Conservation (phyloP, 2,888 invertebrate species). For the Argyresthia goedartella region DNA sequence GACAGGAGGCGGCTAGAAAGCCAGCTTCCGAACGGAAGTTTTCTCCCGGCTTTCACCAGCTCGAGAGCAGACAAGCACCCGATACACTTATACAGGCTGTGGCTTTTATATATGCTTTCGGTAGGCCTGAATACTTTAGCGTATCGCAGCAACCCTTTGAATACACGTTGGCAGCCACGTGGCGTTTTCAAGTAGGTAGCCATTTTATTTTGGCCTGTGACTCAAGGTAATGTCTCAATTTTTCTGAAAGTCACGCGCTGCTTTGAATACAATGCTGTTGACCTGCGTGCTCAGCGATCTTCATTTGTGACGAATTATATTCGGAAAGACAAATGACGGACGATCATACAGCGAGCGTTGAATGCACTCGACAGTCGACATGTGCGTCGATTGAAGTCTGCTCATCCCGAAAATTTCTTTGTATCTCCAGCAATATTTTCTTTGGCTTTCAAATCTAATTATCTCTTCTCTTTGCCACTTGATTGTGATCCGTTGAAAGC, state of each 20-base stretch:
- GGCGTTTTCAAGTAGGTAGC: no score
- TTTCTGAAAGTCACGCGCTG: not conserved
- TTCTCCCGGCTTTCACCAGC: slow-evolving; percentile 60
- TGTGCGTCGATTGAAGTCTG: slow-evolving; percentile 14
- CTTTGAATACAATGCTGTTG: slow-evolving; percentile 14
- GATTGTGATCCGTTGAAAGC: not conserved
- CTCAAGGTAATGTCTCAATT: not conserved
- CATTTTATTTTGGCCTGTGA: no score
- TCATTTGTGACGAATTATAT: slow-evolving; percentile 29
- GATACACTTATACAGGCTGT: slow-evolving; percentile 19
- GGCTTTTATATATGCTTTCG: no score
- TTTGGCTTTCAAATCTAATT: not conserved
- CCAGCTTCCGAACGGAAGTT: slow-evolving; percentile 62
- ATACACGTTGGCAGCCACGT: no score
- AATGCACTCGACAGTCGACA: not conserved
- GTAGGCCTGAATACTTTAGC: no score
- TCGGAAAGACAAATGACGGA: slow-evolving; percentile 36
- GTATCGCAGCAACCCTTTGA: no score
- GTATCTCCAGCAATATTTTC: not conserved
- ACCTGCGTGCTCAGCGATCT: slow-evolving; percentile 16
- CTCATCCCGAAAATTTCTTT: slow-evolving; percentile 25
- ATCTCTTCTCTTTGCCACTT: not conserved
- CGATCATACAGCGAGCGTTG: slow-evolving; percentile 15
- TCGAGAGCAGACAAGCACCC: slow-evolving; percentile 16
- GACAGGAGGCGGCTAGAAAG: slow-evolving; percentile 54